Evolutionary conservation across 2,113 vertebrate species (phyloP).

Genomic region (Perognathus longimembris): DNA sequence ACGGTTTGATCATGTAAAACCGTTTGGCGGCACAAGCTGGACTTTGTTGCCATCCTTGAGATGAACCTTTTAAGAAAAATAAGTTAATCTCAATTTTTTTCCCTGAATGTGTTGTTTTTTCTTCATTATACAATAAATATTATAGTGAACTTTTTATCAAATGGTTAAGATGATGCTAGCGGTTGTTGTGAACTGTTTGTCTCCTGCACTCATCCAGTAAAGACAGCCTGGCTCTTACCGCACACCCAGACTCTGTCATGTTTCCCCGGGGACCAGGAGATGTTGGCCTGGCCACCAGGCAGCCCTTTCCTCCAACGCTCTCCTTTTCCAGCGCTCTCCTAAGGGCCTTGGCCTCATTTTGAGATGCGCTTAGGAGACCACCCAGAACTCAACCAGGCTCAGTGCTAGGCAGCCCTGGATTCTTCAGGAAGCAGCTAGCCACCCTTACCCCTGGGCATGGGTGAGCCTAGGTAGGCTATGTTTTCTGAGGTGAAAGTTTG

Average conservation of each 20-base stretch:
- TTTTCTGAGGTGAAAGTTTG: background rate
- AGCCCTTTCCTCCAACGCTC: rapidly evolving
- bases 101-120: slow-evolving; percentile 98
- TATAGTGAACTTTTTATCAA: slow-evolving; percentile 99
- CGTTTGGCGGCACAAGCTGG: slow-evolving; percentile 99
- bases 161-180: slow-evolving; percentile 98
- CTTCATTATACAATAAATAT: slow-evolving; percentile 99
- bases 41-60: slow-evolving; percentile 99
- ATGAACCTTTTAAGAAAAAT: slow-evolving; percentile 95
- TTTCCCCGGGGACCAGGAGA: slow-evolving; percentile 69
- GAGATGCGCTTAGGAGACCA: background rate
- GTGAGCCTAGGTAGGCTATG: background rate
- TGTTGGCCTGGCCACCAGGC: background rate
- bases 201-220: slow-evolving; percentile 98
- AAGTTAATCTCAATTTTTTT: slow-evolving; percentile 96
- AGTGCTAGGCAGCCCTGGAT: background rate
- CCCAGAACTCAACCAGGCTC: rapidly evolving
- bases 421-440: background rate
- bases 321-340: rapidly evolving
- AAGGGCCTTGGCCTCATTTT: background rate
- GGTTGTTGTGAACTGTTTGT: slow-evolving; percentile 99
- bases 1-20: slow-evolving; percentile 93
- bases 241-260: slow-evolving; percentile 92
- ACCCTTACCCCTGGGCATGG: background rate
- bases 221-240: slow-evolving; percentile 98